Base-by-base conservation (phyloP, 1,140 invertebrate genomes). In the Zaprionus lachaisei region DNA sequence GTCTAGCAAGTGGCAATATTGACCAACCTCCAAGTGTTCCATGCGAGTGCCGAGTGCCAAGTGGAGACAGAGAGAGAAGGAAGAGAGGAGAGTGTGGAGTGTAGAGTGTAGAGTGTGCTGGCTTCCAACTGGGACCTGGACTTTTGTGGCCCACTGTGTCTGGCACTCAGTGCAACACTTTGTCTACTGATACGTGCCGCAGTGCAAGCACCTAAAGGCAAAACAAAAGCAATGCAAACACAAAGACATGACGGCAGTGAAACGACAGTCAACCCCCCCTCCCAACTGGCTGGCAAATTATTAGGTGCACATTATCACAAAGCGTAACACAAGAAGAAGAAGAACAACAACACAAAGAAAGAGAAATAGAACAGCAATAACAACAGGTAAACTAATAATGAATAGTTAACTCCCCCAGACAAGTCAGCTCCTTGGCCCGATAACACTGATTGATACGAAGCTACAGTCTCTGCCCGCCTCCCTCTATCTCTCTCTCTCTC, bases 151-250 rank as follows among this genome's bases (percentile, higher is more conserved):
- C 51, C 61, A 54, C 28, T 65, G 61, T 57, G 77, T 77, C 77
- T 86, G 77, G 65, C 76, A 80, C 77, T 80, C 72, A 67, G 71
- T 77, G 83, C 84, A 83, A 83, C 83, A 86, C 83, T 87, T 80
- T 87, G 83, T 87, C 83, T 83, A 63, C 83, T 87, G 83, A 86
- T 87, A 87, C 71, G 47, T 51, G 47, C 47, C 11, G 24, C 47
- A 83, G 65, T 72, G 78, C 80, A 80, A 77, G 74, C 72, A 86
- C 68, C 77, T 81, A 63, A 58, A 68, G 60, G 57, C 62, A 79
- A 79, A 64, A 64, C 57, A 65, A 75, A 67, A 73, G 44, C 64
- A 80, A 70, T 58, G 38, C 58, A 74, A 76, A 55, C 63, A 69
- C 47, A 78, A 81, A 63, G 77, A 41, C 63, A 73, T 44, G 74